A percentile compares a stretch with the other conserved stretches of the same genome.
phyloP scores from a whole-genome alignment of 2,113 vertebrate species.

The Calcarius ornatus region DNA sequence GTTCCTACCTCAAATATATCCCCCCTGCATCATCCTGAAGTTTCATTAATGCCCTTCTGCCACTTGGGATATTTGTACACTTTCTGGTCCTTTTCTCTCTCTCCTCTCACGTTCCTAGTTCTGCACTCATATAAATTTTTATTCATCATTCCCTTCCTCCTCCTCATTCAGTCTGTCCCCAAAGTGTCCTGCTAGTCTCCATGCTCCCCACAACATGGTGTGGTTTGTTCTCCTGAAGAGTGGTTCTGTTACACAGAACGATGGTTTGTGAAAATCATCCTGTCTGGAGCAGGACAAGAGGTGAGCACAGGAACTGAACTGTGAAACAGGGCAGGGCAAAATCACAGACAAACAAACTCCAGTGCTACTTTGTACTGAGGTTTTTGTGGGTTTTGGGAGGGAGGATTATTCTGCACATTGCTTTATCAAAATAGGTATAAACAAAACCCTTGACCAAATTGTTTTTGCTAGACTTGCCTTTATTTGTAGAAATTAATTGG shows the following conservation, averaged over 20 bases:
- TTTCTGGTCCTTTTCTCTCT: background rate
- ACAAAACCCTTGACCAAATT: accelerated
- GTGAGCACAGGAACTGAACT: background rate
- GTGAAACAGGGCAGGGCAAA: background rate
- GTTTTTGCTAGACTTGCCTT: background rate
- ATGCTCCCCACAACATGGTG: accelerated
- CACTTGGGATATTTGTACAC: background rate
- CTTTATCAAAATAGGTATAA: background rate
- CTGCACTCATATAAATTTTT: background rate
- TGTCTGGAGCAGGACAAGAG: background rate
- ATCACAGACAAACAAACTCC: background rate
- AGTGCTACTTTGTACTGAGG: accelerated
- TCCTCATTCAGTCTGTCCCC: background rate
- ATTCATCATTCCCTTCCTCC: background rate
- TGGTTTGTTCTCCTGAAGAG: background rate
- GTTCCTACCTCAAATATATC: background rate
- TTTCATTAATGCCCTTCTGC: background rate
- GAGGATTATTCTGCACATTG: background rate
- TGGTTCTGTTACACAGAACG: background rate
- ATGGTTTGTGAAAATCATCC: background rate
- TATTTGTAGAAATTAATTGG: background rate
- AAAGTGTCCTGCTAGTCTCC: background rate
- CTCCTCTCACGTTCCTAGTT: accelerated
- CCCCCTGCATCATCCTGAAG: background rate
- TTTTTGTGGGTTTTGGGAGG: background rate